These are phyloP conservation scores for Alexandromys oeconomus DNA, from an alignment of 2,797 vertebrate species.

Conservation along the genomic window DNA sequence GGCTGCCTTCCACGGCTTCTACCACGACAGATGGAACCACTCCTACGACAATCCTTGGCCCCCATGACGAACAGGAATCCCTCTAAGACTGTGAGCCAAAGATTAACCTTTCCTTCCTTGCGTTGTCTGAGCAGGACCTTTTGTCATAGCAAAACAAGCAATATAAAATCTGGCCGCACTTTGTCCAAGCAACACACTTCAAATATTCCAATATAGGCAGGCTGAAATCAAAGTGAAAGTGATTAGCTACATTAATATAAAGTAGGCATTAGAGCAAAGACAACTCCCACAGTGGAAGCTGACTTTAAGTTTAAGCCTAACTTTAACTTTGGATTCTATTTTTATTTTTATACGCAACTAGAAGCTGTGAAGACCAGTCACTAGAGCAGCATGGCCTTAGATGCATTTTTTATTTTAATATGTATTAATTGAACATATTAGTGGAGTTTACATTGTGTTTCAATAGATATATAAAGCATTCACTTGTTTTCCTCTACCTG, in stretches of 20 bases:
- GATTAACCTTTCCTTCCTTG: neutral
- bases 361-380: neutral
- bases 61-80: neutral
- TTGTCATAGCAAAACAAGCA: neutral
- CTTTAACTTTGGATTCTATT: neutral
- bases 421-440: neutral
- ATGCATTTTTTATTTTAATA: neutral
- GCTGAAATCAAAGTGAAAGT: neutral
- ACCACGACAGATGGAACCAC: neutral
- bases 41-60: neutral
- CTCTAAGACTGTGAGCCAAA: neutral
- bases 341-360: constrained; percentile 4
- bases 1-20: neutral
- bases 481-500: neutral
- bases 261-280: neutral
- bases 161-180: neutral
- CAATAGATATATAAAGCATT: neutral
- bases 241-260: constrained; percentile 17
- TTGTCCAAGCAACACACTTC: neutral
- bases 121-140: neutral
- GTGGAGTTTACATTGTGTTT: neutral
- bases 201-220: neutral
- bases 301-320: neutral
- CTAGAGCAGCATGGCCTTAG: neutral
- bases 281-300: neutral